Evolutionary conservation across 1,140 invertebrate genomes (phyloP), one percentile per base, ranked within the genome.

Genomic region (Ips typographus): DNA sequence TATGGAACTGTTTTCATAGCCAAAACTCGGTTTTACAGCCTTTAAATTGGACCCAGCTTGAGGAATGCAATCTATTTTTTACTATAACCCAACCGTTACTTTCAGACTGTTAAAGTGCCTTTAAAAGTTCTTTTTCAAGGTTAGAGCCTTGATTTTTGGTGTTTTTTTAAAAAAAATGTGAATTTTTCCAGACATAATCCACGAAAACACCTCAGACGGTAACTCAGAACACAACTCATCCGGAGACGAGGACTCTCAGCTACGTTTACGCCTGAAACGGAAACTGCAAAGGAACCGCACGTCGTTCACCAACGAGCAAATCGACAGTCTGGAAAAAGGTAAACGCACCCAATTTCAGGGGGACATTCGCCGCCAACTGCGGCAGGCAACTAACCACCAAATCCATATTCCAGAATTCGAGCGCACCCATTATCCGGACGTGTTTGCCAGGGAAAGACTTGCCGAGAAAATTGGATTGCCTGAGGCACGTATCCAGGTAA

Each of bases 311-410:
- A 98, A 98, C 79, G 95, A 98, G 77, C 98, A 99, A 83, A 98
- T 99, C 75, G 98, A 99, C 81, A 95, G 94, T 73, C 85, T 99
- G 67, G 98, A 99, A 84, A 96, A 98, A 91, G 95, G 95, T 97
- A 80, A 73, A 2, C 49, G 7, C 44, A 22, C 44, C 44, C 22
- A 22, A 49, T 49, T 8, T 49, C 22, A 49, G 44, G 44, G 44
- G 44, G 44, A 8, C 22, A 8, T 3, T 49, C 44, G 6, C 44
- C 7, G 44, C 44, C 44, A 6, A 49, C 22, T 49, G 22, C 44
- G 44, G 7, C 44, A 6, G 44, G 7, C 44, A 49, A 49, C 7
- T 49, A 39, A 49, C 43, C 40, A 40, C 55, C n/a, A 68, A 60
- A 67, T 70, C 64, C 62, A 77, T 68, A 72, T 82, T 80, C 8